phyloP scores from a whole-genome alignment of 2,113 vertebrate genomes.

The Zosterops pallidus region DNA sequence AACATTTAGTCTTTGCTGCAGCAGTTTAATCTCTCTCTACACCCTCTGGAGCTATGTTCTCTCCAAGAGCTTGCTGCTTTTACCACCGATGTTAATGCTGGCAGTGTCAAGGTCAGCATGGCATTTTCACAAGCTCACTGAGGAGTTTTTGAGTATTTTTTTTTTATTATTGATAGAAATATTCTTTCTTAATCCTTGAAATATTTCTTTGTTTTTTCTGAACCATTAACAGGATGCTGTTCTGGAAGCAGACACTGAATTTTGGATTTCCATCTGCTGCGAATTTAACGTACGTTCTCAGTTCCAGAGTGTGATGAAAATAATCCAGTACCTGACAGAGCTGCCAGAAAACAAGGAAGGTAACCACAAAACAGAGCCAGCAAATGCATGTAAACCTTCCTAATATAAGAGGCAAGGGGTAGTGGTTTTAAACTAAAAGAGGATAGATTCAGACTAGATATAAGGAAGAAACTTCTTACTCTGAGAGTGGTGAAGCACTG shows the following conservation, averaged over 20 bases:
- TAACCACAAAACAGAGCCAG: conserved; percentile 48
- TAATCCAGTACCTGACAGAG: conserved; percentile 85
- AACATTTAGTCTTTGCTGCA: neutral
- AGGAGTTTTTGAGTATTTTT: neutral
- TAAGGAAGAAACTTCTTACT: neutral
- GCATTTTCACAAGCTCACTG: neutral
- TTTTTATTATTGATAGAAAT: neutral
- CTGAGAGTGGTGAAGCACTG: neutral
- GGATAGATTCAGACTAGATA: neutral
- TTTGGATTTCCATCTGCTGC: conserved; percentile 90
- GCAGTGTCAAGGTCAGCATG: neutral
- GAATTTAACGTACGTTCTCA: conserved; percentile 83
- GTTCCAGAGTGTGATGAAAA: conserved; percentile 80
- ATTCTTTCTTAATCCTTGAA: neutral
- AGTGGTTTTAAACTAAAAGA: neutral
- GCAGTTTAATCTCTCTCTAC: neutral
- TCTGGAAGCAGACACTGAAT: conserved; percentile 87
- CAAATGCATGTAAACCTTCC: neutral
- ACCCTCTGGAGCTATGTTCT: neutral
- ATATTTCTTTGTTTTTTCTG: neutral
- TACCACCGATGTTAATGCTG: neutral
- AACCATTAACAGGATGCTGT: conserved; percentile 79
- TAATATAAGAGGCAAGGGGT: neutral
- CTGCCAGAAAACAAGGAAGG: conserved; percentile 91
- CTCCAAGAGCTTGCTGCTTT: neutral